Base-by-base conservation (phyloP, 1,140 invertebrate genomes). In the Zaprionus nigranus region DNA sequence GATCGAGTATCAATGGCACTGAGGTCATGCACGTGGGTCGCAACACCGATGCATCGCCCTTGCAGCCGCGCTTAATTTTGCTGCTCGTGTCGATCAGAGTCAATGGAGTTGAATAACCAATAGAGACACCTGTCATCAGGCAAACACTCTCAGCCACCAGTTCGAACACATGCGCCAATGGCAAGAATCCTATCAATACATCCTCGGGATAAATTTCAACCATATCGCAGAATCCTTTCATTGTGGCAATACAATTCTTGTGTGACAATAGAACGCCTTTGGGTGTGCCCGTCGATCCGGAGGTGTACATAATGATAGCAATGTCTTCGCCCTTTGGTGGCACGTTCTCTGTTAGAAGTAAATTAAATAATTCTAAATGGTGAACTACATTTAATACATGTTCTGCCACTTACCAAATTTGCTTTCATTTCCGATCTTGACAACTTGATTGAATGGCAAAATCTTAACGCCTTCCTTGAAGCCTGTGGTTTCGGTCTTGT, bases 151-250 rank as follows among this genome's bases (percentile, higher is more conserved):
- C 96, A 11, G 96, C 95, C 56, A 98, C 94, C 49, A 99, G 94
- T 93, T 99, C 99, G 80, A 99, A 97, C 2, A 99, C 98, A 93
- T 99, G 99, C 49, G 99, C 99, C 56, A 99, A 94, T 12, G 99
- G 99, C 63, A 99, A 94, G 93, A 99, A 99, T 43, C 97, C 99
- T 91, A 99, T 96, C 79, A 99, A 97, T 15, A 97, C 94, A 91
- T 99, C 98, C 69, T 95, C 94, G 0, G 95, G 92, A 90, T 93
- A 94, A 56, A 97, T 95, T 30, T 94, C 92, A 17, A 98, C 95
- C 49, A 96, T 95, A 90, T 97, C 96, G 36, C 96, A 96, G 92
- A 98, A 99, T 5, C 97, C 96, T 84, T 97, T 96, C 84, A 99
- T 95, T 3, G 97, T 97, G 36, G 96, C 94, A 73, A 99, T 95